Evolutionary conservation across 2,113 vertebrate species (phyloP).

Genomic region (Sprattus sprattus): DNA sequence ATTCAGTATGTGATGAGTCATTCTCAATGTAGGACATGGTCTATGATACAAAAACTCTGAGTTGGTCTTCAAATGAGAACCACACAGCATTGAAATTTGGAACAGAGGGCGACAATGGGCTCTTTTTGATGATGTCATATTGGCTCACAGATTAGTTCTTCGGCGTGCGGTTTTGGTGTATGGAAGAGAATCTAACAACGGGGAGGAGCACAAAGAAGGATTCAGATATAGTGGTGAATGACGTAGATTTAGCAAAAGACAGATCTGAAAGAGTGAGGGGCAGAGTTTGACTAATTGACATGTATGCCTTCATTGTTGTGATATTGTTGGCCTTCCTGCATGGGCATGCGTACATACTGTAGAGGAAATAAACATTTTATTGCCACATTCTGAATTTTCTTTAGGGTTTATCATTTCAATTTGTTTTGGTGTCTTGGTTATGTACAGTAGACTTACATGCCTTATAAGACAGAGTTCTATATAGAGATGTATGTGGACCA

Average conservation of each 20-base stretch:
- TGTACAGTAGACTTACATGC: too few species aligned
- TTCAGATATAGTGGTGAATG: constrained; percentile 13
- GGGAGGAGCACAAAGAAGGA: background rate
- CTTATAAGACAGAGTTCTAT: too few species aligned
- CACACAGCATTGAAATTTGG: constrained; percentile 26
- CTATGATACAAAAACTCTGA: constrained; percentile 35
- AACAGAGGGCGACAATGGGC: constrained; percentile 30
- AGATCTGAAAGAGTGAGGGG: background rate
- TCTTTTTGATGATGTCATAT: constrained; percentile 38
- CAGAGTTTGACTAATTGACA: background rate
- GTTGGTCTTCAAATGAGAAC: constrained; percentile 13
- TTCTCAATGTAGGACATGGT: constrained; percentile 38
- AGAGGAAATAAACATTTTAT: background rate
- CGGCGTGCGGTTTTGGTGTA: background rate
- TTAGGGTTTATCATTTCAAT: too few species aligned
- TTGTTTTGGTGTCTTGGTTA: too few species aligned
- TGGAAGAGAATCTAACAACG: constrained; percentile 19
- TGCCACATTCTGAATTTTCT: too few species aligned
- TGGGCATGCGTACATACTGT: background rate
- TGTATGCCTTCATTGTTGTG: background rate
- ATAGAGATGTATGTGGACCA: too few species aligned
- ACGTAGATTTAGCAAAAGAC: background rate
- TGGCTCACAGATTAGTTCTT: constrained; percentile 9
- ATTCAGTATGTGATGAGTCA: constrained; percentile 26
- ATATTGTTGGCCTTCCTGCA: background rate